Conservation (phyloP, 2,797 vertebrate genomes). For the Ciconia nigra region DNA sequence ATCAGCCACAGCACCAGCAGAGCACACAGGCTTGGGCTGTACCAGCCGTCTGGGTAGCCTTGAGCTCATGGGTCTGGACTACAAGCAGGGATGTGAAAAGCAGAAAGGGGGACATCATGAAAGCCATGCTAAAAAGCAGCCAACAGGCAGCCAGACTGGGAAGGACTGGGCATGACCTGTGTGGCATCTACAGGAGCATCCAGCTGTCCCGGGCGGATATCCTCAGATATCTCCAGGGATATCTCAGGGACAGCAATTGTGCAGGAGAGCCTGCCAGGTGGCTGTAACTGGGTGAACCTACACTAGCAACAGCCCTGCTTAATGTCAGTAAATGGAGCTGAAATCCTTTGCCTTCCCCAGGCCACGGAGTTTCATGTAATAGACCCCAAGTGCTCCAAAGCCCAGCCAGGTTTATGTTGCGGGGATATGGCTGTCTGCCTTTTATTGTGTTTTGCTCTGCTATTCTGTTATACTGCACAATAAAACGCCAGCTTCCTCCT, state of each 20-base stretch:
- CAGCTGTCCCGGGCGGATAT: not conserved
- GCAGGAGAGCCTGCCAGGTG: not conserved
- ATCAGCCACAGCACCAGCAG: accelerated
- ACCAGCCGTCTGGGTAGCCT: not conserved
- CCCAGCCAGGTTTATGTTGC: not conserved
- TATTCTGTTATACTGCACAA: slow-evolving; percentile 15
- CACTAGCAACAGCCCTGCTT: not conserved
- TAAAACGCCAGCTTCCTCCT: slow-evolving; percentile 17
- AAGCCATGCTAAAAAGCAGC: not conserved
- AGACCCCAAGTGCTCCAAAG: slow-evolving; percentile 20
- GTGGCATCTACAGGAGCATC: not conserved
- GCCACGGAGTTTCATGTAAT: not conserved
- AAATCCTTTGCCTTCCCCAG: slow-evolving; percentile 25
- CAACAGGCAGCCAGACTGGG: not conserved
- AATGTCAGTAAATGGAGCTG: slow-evolving; percentile 7
- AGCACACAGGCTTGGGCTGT: not conserved
- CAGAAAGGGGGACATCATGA: not conserved
- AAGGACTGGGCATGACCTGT: not conserved
- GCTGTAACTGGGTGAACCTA: not conserved
- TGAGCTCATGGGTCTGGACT: not conserved
- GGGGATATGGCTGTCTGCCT: slow-evolving; percentile 17
- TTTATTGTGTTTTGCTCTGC: slow-evolving; percentile 33
- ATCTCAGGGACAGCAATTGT: not conserved
- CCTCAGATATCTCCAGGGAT: not conserved
- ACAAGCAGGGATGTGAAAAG: accelerated